phyloP scores from a whole-genome alignment of 1,140 invertebrate species.

The Schmidtea mediterranea region DNA sequence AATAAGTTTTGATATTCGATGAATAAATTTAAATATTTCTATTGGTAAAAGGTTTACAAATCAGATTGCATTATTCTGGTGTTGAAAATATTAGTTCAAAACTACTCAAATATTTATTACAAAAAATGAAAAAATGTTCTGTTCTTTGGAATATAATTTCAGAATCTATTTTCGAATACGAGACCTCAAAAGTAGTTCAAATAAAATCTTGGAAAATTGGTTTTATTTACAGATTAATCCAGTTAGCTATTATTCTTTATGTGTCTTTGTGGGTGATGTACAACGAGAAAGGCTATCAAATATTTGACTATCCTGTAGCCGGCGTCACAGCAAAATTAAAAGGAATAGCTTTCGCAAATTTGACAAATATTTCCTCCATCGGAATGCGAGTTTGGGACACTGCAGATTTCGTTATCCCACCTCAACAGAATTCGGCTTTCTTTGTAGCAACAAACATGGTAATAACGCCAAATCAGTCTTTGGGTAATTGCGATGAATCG shows the following conservation, averaged over 20 bases:
- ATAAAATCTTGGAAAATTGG: conserved; percentile 4
- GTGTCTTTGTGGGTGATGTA: conserved; percentile 7
- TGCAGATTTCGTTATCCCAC: conserved; percentile 7
- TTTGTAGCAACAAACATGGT: conserved; percentile 8
- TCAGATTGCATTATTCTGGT: too few relatives aligned
- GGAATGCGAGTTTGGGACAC: conserved; percentile 8
- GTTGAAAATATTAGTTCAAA: too few relatives aligned
- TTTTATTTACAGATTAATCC: conserved; percentile 1
- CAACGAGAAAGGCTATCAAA: conserved; percentile 5
- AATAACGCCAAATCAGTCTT: conserved; percentile 4
- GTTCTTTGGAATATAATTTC: too few relatives aligned
- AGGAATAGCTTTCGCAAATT: conserved; percentile 2
- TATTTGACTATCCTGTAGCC: not conserved
- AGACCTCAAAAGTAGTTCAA: conserved; percentile 5
- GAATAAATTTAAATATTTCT: too few relatives aligned
- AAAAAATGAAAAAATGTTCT: too few relatives aligned
- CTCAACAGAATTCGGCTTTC: conserved; percentile 8
- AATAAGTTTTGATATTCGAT: too few relatives aligned
- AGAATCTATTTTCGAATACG: conserved; percentile 3
- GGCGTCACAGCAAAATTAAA: conserved; percentile 8
- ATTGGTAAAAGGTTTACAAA: too few relatives aligned
- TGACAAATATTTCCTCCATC: not conserved
- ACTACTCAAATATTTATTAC: too few relatives aligned
- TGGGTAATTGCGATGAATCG: conserved; percentile 6
- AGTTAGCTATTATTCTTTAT: conserved; percentile 5